Conservation (phyloP, 2,797 vertebrate species). For the Coregonus suidteri region DNA sequence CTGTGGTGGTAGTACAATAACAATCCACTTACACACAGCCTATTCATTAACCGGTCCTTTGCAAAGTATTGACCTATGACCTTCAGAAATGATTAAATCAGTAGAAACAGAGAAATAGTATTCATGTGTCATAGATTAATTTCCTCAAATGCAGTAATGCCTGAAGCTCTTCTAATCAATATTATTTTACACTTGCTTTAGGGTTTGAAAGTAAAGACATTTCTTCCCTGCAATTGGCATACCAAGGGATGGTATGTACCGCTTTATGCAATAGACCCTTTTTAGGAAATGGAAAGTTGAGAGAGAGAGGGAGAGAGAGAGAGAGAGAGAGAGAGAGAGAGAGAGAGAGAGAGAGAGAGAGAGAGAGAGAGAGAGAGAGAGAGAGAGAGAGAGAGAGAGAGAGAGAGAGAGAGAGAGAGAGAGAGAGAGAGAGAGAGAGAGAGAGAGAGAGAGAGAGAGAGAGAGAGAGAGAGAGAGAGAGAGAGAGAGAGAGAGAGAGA, state of each 20-base stretch:
- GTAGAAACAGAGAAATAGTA: not conserved
- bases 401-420: too few relatives aligned
- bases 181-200: constrained; percentile 38
- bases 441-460: too few relatives aligned
- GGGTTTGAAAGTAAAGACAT: constrained; percentile 24
- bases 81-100: not conserved
- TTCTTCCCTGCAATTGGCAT: constrained; percentile 25
- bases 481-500: too few relatives aligned
- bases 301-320: too few relatives aligned
- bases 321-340: too few relatives aligned
- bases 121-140: not conserved
- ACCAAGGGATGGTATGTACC: constrained; percentile 40
- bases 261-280: constrained; percentile 57
- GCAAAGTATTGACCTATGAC: not conserved
- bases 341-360: too few relatives aligned
- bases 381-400: not conserved
- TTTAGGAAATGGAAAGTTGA: constrained; percentile 48
- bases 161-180: constrained; percentile 25
- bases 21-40: not conserved
- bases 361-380: not conserved
- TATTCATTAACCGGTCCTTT: not conserved
- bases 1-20: not conserved
- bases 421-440: too few relatives aligned
- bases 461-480: too few relatives aligned
- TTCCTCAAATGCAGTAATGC: constrained; percentile 11